Conservation (phyloP, 2,113 vertebrate species). For the Passer montanus region DNA sequence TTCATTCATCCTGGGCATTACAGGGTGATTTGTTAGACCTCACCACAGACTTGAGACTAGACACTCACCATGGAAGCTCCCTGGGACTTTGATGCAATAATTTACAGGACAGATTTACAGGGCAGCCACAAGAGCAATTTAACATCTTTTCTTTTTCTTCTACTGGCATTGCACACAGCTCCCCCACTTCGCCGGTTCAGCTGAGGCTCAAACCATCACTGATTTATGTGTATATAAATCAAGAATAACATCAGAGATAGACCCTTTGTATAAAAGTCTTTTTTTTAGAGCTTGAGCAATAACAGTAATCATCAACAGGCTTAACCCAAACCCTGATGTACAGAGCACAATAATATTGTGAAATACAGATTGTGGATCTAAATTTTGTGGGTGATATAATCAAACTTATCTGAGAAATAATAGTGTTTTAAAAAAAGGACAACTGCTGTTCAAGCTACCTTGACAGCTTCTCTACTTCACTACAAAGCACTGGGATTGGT, state of each 20-base stretch:
- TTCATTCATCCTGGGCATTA: background rate
- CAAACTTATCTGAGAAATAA: background rate
- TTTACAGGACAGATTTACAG: slow-evolving; percentile 20
- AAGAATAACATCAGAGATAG: background rate
- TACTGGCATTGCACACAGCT: background rate
- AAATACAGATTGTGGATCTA: background rate
- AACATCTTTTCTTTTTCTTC: background rate
- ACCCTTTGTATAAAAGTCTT: background rate
- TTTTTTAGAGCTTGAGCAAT: background rate
- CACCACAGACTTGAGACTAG: rapidly evolving
- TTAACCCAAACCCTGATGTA: background rate
- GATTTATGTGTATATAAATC: slow-evolving; percentile 19
- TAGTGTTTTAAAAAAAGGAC: background rate
- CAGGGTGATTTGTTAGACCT: background rate
- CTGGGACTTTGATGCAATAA: slow-evolving; percentile 2
- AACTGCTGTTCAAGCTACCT: background rate
- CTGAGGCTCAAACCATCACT: background rate
- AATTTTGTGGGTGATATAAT: background rate
- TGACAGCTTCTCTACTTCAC: background rate
- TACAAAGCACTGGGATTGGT: background rate
- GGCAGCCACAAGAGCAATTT: background rate
- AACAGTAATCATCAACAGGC: background rate
- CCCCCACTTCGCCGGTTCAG: background rate
- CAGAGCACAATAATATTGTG: background rate
- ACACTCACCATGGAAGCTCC: background rate